Conservation (phyloP, 2,888 invertebrate species). For the Acronicta aceris region DNA sequence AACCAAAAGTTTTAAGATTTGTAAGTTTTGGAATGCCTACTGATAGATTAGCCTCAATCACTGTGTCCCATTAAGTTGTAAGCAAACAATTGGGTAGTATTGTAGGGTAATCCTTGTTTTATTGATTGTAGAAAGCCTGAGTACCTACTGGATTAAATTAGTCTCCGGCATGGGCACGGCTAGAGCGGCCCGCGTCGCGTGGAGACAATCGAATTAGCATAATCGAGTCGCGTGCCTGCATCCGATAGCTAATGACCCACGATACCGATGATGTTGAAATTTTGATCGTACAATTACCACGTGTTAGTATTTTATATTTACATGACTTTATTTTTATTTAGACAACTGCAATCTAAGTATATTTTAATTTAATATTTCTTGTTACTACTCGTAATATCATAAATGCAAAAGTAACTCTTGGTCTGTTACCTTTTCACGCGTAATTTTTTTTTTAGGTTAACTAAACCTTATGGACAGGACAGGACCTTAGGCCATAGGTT, state of each 20-base stretch:
- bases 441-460: too few relatives aligned
- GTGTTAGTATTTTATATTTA: slow-evolving; percentile 20
- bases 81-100: slow-evolving; percentile 24
- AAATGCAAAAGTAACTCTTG: too few relatives aligned
- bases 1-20: slow-evolving; percentile 30
- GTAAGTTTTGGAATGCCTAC: slow-evolving; percentile 21
- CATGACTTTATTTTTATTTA: neutral
- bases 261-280: slow-evolving; percentile 49
- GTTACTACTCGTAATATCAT: too few relatives aligned
- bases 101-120: slow-evolving; percentile 27
- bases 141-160: slow-evolving; percentile 34
- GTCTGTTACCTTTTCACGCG: too few relatives aligned
- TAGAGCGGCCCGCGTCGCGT: slow-evolving; percentile 30
- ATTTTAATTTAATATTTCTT: neutral
- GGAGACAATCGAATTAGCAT: slow-evolving; percentile 59
- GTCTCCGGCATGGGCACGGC: slow-evolving; percentile 35
- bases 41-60: slow-evolving; percentile 37
- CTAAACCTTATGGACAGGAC: too few relatives aligned
- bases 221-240: slow-evolving; percentile 48
- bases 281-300: slow-evolving; percentile 31
- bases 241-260: slow-evolving; percentile 49
- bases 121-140: slow-evolving; percentile 39
- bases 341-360: neutral
- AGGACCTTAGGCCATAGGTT: too few relatives aligned
- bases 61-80: slow-evolving; percentile 20